phyloP scores from a whole-genome alignment of 2,888 invertebrate genomes.

The Harmothoe impar region DNA sequence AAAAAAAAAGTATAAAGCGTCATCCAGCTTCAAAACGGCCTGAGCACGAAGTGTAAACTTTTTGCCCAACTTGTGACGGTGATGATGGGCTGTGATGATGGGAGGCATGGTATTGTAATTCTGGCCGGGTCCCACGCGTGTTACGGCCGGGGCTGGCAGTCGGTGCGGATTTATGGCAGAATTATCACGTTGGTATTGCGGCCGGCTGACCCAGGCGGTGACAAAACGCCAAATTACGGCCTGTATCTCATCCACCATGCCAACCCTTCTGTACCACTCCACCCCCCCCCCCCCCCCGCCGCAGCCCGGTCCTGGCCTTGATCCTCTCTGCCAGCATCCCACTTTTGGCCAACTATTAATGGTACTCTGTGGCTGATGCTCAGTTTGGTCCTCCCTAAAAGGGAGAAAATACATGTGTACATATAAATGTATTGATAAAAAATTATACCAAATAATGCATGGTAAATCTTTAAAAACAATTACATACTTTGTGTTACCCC shows the following conservation, averaged over 20 bases:
- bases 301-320: neutral
- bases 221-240: conserved; percentile 54
- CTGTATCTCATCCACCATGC: conserved; percentile 16
- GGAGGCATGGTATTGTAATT: conserved; percentile 2
- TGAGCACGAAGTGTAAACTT: too few species aligned
- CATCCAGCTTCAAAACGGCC: too few species aligned
- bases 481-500: too few species aligned
- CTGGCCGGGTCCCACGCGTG: conserved; percentile 21
- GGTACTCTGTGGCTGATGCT: neutral
- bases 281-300: neutral
- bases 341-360: neutral
- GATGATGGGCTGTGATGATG: neutral
- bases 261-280: neutral
- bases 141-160: neutral
- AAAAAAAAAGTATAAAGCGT: too few species aligned
- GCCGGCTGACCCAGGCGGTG: conserved; percentile 34
- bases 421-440: neutral
- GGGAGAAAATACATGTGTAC: neutral
- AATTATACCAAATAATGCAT: too few species aligned
- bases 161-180: conserved; percentile 37
- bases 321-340: conserved; percentile 16
- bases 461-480: too few species aligned
- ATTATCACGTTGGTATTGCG: conserved; percentile 50
- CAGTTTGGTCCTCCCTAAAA: neutral
- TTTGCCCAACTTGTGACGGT: neutral